Evolutionary conservation across 1,140 invertebrate genomes (phyloP).

Genomic region (Polyergus mexicanus): DNA sequence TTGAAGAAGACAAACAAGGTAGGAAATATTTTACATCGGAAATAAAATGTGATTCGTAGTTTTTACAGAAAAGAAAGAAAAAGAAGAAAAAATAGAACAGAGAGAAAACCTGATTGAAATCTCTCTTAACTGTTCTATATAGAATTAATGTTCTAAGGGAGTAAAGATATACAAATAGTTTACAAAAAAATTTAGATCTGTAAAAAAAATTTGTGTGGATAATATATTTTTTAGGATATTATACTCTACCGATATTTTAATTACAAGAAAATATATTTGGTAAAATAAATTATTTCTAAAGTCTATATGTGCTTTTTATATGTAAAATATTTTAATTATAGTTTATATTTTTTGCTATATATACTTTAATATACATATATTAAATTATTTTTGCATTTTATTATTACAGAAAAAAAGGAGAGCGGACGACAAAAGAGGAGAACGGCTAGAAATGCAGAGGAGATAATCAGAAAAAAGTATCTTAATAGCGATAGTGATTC

Average conservation of each 20-base stretch:
- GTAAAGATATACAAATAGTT: not conserved
- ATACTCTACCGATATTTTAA: not conserved
- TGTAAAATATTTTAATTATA: not conserved
- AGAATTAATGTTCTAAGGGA: not conserved
- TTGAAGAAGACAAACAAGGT: conserved; percentile 72
- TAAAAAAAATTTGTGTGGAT: not conserved
- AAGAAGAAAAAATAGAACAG: not conserved
- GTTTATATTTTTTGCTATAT: not conserved
- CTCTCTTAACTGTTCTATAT: not conserved
- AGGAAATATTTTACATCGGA: conserved; percentile 47
- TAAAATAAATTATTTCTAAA: conserved; percentile 25
- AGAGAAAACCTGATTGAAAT: not conserved
- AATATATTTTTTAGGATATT: conserved; percentile 19
- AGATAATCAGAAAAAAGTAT: conserved; percentile 79
- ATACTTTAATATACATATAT: conserved; percentile 19
- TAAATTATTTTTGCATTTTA: conserved; percentile 30
- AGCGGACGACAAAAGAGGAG: conserved; percentile 76
- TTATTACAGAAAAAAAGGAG: conserved; percentile 43
- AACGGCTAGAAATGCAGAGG: conserved; percentile 80
- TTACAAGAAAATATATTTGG: not conserved
- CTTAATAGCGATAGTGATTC: conserved; percentile 75
- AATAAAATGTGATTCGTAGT: not conserved
- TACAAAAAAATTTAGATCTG: not conserved
- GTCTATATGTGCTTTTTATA: conserved; percentile 2
- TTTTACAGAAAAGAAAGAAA: not conserved